Evolutionary conservation across 2,888 invertebrate genomes (phyloP).

Genomic region (Leptopterna dolabrata): DNA sequence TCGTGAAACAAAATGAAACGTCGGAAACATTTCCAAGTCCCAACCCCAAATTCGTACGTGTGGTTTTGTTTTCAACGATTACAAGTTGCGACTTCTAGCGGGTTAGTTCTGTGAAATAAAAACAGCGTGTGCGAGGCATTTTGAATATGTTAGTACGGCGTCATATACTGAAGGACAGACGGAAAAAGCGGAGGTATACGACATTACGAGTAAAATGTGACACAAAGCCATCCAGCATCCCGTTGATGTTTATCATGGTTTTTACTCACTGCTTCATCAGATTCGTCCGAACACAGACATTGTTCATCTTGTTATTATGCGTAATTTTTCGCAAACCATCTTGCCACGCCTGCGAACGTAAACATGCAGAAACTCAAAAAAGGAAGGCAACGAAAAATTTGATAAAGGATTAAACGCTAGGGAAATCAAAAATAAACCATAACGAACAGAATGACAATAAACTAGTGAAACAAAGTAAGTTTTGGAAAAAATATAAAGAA

Average conservation of each 20-base stretch:
- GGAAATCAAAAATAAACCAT: background rate
- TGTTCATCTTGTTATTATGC: conserved; percentile 96
- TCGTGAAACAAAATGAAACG: background rate
- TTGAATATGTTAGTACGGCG: background rate
- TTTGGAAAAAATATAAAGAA: background rate
- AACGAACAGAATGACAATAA: background rate
- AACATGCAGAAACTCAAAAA: conserved; percentile 66
- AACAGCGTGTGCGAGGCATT: background rate
- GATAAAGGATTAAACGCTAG: conserved; percentile 21
- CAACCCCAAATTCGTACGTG: background rate
- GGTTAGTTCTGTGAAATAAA: background rate
- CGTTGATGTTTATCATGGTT: conserved; percentile 18
- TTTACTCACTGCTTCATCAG: conserved; percentile 98
- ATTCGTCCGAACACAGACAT: conserved; percentile 94
- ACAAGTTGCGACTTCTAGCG: background rate
- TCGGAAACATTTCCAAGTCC: background rate
- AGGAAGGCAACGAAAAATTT: conserved; percentile 43
- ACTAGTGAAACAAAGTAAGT: background rate
- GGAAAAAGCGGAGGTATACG: background rate
- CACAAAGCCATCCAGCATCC: background rate
- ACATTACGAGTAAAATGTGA: background rate
- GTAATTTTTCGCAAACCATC: conserved; percentile 87
- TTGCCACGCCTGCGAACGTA: conserved; percentile 85
- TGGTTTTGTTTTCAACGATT: background rate
- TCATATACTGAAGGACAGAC: background rate